These are phyloP conservation scores for Mesoligia furuncula DNA, from an alignment of 2,888 invertebrate species.

Conservation along the genomic window DNA sequence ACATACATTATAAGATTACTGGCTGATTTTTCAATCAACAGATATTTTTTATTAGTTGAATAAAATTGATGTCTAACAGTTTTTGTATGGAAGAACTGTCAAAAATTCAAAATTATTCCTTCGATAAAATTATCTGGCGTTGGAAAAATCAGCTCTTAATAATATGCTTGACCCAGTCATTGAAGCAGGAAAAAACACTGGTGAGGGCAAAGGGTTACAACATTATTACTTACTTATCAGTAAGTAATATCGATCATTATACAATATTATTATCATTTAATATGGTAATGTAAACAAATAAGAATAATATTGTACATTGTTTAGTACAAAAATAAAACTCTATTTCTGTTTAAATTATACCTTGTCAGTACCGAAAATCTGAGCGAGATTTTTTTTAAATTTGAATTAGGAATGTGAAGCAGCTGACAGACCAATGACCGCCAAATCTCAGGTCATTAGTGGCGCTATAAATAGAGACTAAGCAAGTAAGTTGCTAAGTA, in stretches of 20 bases:
- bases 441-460: slow-evolving; percentile 48
- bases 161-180: slow-evolving; percentile 13
- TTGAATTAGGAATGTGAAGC: slow-evolving; percentile 14
- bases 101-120: too few relatives aligned
- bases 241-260: background rate
- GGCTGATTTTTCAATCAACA: too few relatives aligned
- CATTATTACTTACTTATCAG: background rate
- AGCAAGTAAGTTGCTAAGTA: slow-evolving; percentile 18
- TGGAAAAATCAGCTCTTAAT: background rate
- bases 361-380: background rate
- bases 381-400: background rate
- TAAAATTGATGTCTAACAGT: too few relatives aligned
- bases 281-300: background rate
- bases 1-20: background rate
- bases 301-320: background rate
- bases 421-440: slow-evolving; percentile 56
- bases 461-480: slow-evolving; percentile 42
- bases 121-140: too few relatives aligned
- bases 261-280: background rate
- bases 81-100: too few relatives aligned
- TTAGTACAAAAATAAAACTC: too few relatives aligned
- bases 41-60: too few relatives aligned
- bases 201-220: slow-evolving; percentile 10
- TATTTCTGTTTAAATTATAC: background rate
- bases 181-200: slow-evolving; percentile 33